These are phyloP conservation scores for Acronicta psi DNA, from an alignment of 2,888 invertebrate genomes.

Conservation along the genomic window DNA sequence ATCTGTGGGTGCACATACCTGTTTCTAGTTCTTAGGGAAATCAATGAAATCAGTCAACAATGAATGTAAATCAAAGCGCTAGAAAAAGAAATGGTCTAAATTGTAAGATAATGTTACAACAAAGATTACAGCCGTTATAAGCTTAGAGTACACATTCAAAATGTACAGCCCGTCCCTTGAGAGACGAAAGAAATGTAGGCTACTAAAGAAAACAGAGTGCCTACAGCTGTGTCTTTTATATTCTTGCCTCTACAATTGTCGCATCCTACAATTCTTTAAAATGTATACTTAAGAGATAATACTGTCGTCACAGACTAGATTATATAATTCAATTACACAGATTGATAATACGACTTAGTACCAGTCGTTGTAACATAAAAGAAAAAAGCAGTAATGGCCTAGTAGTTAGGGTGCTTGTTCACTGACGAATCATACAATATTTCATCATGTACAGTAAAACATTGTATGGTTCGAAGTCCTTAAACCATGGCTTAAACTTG, in stretches of 20 bases:
- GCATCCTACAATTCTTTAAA: too few relatives aligned
- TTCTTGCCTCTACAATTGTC: conserved; percentile 12
- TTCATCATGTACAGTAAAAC: too few relatives aligned
- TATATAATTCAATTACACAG: too few relatives aligned
- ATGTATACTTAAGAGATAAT: neutral
- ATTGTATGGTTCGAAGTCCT: too few relatives aligned
- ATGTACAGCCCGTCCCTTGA: neutral
- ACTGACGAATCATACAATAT: too few relatives aligned
- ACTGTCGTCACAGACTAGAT: neutral
- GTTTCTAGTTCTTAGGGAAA: too few relatives aligned
- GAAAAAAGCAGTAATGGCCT: too few relatives aligned
- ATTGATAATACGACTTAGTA: too few relatives aligned
- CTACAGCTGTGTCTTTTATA: conserved; percentile 9
- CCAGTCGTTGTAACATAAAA: too few relatives aligned
- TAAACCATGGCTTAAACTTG: too few relatives aligned
- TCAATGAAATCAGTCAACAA: neutral
- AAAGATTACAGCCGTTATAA: neutral
- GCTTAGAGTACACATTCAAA: neutral
- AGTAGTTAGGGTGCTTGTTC: too few relatives aligned
- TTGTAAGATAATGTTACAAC: neutral
- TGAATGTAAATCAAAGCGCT: neutral
- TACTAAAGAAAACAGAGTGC: conserved; percentile 1
- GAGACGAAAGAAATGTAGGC: conserved; percentile 4
- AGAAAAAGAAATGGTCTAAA: neutral
- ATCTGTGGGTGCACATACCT: too few relatives aligned